These are phyloP conservation scores for Brevimyrus niger DNA, from an alignment of 2,113 vertebrate genomes.

Conservation along the genomic window DNA sequence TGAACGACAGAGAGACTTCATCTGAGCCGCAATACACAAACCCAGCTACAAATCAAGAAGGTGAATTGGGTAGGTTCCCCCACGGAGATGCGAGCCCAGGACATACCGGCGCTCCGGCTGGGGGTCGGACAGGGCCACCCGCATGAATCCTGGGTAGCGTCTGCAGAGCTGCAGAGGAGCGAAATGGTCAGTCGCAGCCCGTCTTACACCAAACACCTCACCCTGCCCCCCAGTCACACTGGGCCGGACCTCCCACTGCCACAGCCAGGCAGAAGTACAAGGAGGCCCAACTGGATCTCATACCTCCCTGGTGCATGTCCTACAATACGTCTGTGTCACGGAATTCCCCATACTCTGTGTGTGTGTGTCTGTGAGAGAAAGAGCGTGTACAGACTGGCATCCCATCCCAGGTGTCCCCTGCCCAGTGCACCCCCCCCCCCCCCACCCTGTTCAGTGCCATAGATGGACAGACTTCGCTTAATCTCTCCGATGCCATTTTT, in stretches of 20 bases:
- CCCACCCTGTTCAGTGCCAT: too few relatives aligned
- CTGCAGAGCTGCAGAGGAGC: constrained; percentile 66
- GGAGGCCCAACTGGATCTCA: background rate
- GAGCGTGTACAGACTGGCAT: background rate
- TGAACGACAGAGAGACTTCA: constrained; percentile 29
- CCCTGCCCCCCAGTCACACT: background rate
- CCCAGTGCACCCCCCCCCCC: background rate
- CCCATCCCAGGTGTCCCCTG: background rate
- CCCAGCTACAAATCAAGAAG: background rate
- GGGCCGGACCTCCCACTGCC: background rate
- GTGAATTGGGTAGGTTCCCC: background rate
- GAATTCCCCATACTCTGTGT: background rate
- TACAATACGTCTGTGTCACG: background rate
- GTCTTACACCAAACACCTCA: background rate
- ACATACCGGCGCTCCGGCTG: constrained; percentile 78
- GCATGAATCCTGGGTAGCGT: constrained; percentile 78
- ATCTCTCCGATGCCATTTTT: too few relatives aligned
- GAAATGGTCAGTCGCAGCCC: background rate
- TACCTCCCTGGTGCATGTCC: background rate
- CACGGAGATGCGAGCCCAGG: background rate
- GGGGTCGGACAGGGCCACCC: constrained; percentile 81
- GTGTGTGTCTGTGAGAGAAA: background rate
- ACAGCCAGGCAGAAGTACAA: background rate
- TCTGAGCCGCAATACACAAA: background rate
- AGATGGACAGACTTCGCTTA: too few relatives aligned